Percentiles rank a stretch among this genome's conserved stretches.
phyloP scores from a whole-genome alignment of 2,113 vertebrate genomes.

The Tylochromis polylepis region DNA sequence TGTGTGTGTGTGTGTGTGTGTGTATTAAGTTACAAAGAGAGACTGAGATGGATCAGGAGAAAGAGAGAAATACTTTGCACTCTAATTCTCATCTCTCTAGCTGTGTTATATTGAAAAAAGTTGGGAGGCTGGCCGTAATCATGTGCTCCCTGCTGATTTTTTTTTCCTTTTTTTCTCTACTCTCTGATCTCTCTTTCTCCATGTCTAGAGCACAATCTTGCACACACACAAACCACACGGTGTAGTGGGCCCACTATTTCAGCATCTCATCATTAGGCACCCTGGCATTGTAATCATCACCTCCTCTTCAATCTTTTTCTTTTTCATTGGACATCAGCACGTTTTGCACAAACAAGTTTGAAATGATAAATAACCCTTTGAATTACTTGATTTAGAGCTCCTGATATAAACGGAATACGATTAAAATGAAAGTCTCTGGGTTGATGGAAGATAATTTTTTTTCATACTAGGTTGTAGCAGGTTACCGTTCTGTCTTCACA shows the following conservation, averaged over 20 bases:
- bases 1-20: background rate
- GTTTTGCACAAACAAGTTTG: slow-evolving; percentile 15
- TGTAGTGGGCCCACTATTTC: background rate
- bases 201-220: background rate
- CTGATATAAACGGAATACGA: background rate
- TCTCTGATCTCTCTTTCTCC: slow-evolving; percentile 31
- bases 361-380: slow-evolving; percentile 7
- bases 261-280: slow-evolving; percentile 37
- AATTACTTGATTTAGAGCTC: slow-evolving; percentile 2
- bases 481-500: background rate
- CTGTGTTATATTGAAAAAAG: slow-evolving; percentile 39
- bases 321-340: background rate
- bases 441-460: background rate
- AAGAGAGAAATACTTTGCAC: slow-evolving; percentile 15
- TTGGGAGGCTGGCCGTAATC: slow-evolving; percentile 43
- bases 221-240: background rate
- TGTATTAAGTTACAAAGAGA: slow-evolving; percentile 1
- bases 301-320: slow-evolving; percentile 9
- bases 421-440: background rate
- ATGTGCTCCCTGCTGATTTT: slow-evolving; percentile 28
- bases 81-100: slow-evolving; percentile 47
- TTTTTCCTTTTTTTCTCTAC: slow-evolving; percentile 15
- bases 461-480: background rate
- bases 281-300: slow-evolving; percentile 25
- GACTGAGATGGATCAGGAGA: slow-evolving; percentile 33